Evolutionary conservation across 2,888 invertebrate genomes (phyloP).

Genomic region (Scaptomyza reducta): DNA sequence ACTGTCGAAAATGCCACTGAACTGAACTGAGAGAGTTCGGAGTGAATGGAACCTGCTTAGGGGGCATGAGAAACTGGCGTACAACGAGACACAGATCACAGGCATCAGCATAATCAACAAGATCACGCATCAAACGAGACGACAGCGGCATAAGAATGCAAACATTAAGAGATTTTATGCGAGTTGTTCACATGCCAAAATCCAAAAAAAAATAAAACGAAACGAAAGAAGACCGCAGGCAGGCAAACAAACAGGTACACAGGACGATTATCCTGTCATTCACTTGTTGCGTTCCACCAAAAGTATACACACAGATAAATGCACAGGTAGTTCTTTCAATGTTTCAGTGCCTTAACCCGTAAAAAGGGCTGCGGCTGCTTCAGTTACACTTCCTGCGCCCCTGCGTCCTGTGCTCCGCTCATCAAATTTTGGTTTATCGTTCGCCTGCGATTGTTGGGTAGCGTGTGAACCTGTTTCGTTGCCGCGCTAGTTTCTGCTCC

Average conservation of each 20-base stretch:
- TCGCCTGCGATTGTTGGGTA: slow-evolving; percentile 41
- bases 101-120: slow-evolving; percentile 76
- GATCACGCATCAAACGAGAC: slow-evolving; percentile 79
- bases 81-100: slow-evolving; percentile 35
- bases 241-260: slow-evolving; percentile 68
- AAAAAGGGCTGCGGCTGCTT: slow-evolving; percentile 44
- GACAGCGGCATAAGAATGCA: slow-evolving; percentile 78
- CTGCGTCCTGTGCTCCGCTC: slow-evolving; percentile 9
- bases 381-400: slow-evolving; percentile 49
- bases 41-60: slow-evolving; percentile 57
- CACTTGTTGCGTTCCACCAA: slow-evolving; percentile 73
- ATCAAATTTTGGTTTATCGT: slow-evolving; percentile 35
- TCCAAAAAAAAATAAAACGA: slow-evolving; percentile 41
- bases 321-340: slow-evolving; percentile 42
- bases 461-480: slow-evolving; percentile 75
- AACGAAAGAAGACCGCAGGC: slow-evolving; percentile 37
- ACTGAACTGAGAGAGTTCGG: slow-evolving; percentile 46
- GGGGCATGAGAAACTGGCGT: slow-evolving; percentile 34
- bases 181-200: slow-evolving; percentile 79
- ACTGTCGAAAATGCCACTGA: slow-evolving; percentile 66
- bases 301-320: slow-evolving; percentile 1
- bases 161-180: slow-evolving; percentile 79
- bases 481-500: slow-evolving; percentile 31
- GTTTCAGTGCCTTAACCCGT: slow-evolving; percentile 53
- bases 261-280: slow-evolving; percentile 79